These are phyloP conservation scores for Atherinomorus stipes DNA, from an alignment of 2,113 vertebrate genomes.

Conservation along the genomic window DNA sequence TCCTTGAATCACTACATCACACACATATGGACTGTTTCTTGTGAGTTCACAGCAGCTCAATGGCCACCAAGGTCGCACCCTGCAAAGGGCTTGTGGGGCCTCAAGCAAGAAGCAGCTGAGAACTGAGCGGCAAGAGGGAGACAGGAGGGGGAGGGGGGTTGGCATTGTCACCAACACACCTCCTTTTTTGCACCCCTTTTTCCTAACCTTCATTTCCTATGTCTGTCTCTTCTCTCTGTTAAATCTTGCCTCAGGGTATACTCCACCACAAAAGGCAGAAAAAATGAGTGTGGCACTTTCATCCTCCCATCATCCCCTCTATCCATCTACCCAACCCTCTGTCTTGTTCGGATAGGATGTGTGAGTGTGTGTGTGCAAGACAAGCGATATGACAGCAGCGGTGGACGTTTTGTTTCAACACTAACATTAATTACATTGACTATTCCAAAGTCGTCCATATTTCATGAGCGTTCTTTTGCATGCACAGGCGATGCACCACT, in stretches of 20 bases:
- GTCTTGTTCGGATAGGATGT: slow-evolving; percentile 42
- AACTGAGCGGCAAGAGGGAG: slow-evolving; percentile 26
- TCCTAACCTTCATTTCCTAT: slow-evolving; percentile 58
- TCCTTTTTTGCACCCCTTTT: slow-evolving; percentile 25
- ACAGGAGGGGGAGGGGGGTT: slow-evolving; percentile 27
- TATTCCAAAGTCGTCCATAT: slow-evolving; percentile 74
- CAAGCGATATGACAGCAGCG: slow-evolving; percentile 57
- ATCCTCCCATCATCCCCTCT: slow-evolving; percentile 62
- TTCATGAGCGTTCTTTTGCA: slow-evolving; percentile 75
- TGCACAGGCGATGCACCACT: slow-evolving; percentile 47
- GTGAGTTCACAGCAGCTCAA: slow-evolving; percentile 51
- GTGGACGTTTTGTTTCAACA: slow-evolving; percentile 65
- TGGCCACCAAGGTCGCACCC: slow-evolving; percentile 69
- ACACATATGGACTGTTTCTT: slow-evolving; percentile 63
- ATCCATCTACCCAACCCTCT: slow-evolving; percentile 53
- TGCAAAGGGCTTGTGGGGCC: slow-evolving; percentile 65
- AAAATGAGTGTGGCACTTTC: slow-evolving; percentile 63
- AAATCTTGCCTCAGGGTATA: slow-evolving; percentile 70
- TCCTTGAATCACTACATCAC: slow-evolving; percentile 58
- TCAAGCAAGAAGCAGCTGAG: slow-evolving; percentile 52
- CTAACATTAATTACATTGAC: slow-evolving; percentile 73
- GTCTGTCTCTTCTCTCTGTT: slow-evolving; percentile 63
- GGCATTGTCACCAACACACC: slow-evolving; percentile 66
- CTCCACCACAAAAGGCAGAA: slow-evolving; percentile 64
- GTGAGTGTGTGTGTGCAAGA: slow-evolving; percentile 18